Evolutionary conservation across 2,888 invertebrate genomes (phyloP).

Genomic region (Rhingia rostrata): DNA sequence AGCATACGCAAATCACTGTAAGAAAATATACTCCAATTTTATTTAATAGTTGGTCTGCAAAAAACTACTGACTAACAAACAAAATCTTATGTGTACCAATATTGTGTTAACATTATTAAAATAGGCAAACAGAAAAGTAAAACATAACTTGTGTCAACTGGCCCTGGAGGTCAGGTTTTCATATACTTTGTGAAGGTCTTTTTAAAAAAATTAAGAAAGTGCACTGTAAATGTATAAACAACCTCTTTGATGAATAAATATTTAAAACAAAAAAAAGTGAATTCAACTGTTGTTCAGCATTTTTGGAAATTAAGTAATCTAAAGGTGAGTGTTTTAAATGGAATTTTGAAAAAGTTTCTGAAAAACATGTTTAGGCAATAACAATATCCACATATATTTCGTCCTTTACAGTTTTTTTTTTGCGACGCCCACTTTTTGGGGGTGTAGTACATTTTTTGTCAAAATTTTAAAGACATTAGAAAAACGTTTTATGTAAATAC

Average conservation of each 20-base stretch:
- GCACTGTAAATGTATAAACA: constrained; percentile 12
- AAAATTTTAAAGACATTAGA: no score
- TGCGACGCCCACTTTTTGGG: no score
- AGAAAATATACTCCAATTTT: constrained; percentile 73
- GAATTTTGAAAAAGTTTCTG: no score
- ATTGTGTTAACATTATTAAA: constrained; percentile 49
- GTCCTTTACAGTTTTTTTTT: no score
- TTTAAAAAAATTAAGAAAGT: constrained; percentile 6
- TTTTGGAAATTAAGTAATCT: constrained; percentile 63
- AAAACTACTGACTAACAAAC: constrained; percentile 62
- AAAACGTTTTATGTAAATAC: no score
- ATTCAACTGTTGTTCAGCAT: constrained; percentile 12
- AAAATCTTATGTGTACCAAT: not conserved
- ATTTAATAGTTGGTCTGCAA: constrained; percentile 65
- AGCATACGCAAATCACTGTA: constrained; percentile 68
- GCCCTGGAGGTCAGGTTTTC: not conserved
- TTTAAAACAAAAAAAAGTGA: not conserved
- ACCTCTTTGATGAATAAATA: constrained; percentile 18
- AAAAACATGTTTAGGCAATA: no score
- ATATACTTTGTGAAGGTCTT: constrained; percentile 2
- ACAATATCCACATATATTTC: no score
- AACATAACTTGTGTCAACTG: not conserved
- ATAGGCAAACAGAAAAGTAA: constrained; percentile 8
- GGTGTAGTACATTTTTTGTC: no score
- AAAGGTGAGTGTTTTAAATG: no score